Conservation (phyloP, 2,113 vertebrate genomes). For the Neotragus moschatus region DNA sequence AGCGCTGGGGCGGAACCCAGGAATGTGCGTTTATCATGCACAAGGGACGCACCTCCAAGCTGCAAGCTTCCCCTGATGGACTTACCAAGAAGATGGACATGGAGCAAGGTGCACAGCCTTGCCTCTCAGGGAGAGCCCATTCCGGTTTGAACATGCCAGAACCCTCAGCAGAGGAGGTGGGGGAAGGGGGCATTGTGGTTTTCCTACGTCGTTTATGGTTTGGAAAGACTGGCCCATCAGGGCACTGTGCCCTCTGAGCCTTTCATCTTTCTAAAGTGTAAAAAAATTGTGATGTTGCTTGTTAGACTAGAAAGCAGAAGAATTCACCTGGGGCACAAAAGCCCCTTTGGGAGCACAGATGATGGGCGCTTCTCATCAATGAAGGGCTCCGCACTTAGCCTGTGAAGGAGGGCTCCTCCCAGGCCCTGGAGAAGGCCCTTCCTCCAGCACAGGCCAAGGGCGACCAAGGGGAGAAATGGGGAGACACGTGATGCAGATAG, state of each 20-base stretch:
- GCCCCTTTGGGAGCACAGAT: not conserved
- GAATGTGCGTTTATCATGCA: not conserved
- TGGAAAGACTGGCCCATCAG: not conserved
- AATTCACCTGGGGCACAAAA: not conserved
- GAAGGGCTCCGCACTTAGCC: rapidly evolving
- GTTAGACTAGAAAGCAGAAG: not conserved
- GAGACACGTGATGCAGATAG: not conserved
- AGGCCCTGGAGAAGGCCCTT: not conserved
- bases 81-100: not conserved
- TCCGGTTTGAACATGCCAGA: not conserved
- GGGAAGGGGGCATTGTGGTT: not conserved
- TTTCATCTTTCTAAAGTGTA: not conserved
- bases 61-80: not conserved
- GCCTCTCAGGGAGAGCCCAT: rapidly evolving
- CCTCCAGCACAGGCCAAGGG: not conserved
- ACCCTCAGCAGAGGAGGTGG: not conserved
- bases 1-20: not conserved
- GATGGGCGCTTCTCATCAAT: rapidly evolving
- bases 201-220: not conserved
- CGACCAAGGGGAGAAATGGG: not conserved
- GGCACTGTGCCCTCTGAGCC: not conserved
- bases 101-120: not conserved
- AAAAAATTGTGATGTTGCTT: not conserved
- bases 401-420: not conserved
- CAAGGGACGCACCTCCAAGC: rapidly evolving